Base-by-base conservation (phyloP, 1,140 invertebrate genomes). In the Rhyzopertha dominica region DNA sequence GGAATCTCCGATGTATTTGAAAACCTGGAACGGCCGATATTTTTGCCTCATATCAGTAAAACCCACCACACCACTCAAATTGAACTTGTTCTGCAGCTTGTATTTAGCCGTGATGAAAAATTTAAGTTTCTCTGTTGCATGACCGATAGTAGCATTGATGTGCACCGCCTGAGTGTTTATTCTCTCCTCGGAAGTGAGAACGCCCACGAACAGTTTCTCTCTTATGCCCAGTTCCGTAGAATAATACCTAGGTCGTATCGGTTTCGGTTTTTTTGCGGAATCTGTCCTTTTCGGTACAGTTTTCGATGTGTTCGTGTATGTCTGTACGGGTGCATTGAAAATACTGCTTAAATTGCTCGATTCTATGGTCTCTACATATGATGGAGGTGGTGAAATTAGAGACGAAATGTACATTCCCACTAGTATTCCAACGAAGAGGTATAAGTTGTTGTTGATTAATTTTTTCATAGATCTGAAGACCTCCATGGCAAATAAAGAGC, bases 161-260 rank as follows among this genome's bases (percentile, higher is more conserved):
- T 85, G 84, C 4, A 85, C 74, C 1, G 80, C 85, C 42, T 82
- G 73, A 29, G 73, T 77, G 43, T 80, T 75, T 5, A 92, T 73
- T 49, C 81, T 80, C 31, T 82, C 74, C 47, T 81, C 77, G 1
- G 79, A 82, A 2, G 86, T 85, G 43, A 93, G 71, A 28, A 93
- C 79, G 2, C 83, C 90, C 13, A 92, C 80, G 57, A 95, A 86
- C n/a, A 95, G 63, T 62, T 90, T 91, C 22, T 92, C 86, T 31
- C 83, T 75, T 32, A 97, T 93, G 1, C 89, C 90, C 22, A 97
- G 74, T 69, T 96, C 92, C 0, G 90, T 92, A 9, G 87, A 90
- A 66, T 92, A 94, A 72, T 93, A 96, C 20, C 91, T 74, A 1
- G 91, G 91, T 4, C 93, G 75, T 22, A 85, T 69, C 37, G 89